Evolutionary conservation across 2,113 vertebrate species (phyloP).

Genomic region (Shinisaurus crocodilurus): DNA sequence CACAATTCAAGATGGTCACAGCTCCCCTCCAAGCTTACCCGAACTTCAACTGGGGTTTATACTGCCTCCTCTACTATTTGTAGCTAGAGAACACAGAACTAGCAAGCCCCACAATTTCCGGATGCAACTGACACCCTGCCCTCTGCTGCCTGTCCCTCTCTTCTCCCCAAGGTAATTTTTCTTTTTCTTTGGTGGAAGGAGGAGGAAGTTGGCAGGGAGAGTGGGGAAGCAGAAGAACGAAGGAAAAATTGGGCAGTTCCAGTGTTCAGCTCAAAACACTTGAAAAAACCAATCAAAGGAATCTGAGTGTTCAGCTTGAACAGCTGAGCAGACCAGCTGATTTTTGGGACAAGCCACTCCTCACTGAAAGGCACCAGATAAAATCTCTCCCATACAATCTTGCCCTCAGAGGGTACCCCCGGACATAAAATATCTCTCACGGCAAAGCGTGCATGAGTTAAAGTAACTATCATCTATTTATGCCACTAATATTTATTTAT

Average conservation of each 20-base stretch:
- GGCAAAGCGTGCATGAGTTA: neutral
- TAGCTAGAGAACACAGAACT: neutral
- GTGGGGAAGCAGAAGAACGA: neutral
- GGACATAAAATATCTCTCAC: neutral
- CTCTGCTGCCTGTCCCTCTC: neutral
- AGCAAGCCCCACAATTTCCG: neutral
- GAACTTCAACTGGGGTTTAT: neutral
- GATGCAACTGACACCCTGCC: neutral
- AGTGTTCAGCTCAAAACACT: neutral
- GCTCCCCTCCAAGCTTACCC: too few relatives aligned
- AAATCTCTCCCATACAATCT: rapidly evolving
- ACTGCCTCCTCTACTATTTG: neutral
- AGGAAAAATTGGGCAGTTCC: neutral
- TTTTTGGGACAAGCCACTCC: neutral
- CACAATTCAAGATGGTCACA: neutral
- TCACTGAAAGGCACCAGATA: neutral
- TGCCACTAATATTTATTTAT: neutral
- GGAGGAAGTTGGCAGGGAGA: neutral
- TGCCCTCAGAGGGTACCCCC: too few relatives aligned
- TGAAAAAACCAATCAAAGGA: neutral
- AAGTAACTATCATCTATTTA: neutral
- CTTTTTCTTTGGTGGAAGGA: neutral
- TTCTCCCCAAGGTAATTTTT: neutral
- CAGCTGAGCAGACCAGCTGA: neutral
- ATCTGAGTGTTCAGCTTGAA: neutral